A percentile compares a stretch with the other conserved stretches of the same genome.
Conservation (phyloP, 2,888 invertebrate species). For the Caprella mutica region DNA sequence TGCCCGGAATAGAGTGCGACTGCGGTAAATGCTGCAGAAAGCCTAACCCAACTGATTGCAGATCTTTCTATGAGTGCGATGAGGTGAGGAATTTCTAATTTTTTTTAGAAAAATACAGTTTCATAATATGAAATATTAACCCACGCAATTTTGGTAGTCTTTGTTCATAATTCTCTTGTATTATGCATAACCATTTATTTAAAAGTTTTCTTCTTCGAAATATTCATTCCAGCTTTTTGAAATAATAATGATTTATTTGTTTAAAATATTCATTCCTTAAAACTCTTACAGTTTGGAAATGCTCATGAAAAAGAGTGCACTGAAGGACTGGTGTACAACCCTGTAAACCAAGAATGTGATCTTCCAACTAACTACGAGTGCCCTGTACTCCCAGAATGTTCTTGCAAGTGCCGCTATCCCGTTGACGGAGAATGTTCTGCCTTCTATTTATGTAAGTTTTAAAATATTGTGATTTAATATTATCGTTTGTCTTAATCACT, state of each 20-base stretch:
- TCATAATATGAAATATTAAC: too few species aligned
- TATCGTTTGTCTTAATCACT: too few species aligned
- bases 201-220: too few species aligned
- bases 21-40: constrained; percentile 24
- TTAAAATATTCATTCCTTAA: too few species aligned
- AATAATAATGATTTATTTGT: too few species aligned
- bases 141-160: too few species aligned
- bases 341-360: constrained; percentile 25
- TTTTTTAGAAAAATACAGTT: too few species aligned
- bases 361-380: constrained; percentile 22
- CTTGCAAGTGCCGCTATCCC: constrained; percentile 27
- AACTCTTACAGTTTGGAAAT: constrained; percentile 25
- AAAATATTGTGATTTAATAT: neutral
- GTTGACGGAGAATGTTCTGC: constrained; percentile 14
- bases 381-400: constrained; percentile 14
- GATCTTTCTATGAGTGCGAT: constrained; percentile 23
- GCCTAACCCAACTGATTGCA: constrained; percentile 20
- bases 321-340: constrained; percentile 22
- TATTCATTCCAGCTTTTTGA: too few species aligned
- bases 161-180: too few species aligned
- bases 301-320: constrained; percentile 22
- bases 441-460: constrained; percentile 23
- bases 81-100: too few species aligned
- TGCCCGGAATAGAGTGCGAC: constrained; percentile 25
- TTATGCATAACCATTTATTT: too few species aligned